Base-by-base conservation (phyloP, 1,140 invertebrate species). In the Plectrocnemia conspersa region DNA sequence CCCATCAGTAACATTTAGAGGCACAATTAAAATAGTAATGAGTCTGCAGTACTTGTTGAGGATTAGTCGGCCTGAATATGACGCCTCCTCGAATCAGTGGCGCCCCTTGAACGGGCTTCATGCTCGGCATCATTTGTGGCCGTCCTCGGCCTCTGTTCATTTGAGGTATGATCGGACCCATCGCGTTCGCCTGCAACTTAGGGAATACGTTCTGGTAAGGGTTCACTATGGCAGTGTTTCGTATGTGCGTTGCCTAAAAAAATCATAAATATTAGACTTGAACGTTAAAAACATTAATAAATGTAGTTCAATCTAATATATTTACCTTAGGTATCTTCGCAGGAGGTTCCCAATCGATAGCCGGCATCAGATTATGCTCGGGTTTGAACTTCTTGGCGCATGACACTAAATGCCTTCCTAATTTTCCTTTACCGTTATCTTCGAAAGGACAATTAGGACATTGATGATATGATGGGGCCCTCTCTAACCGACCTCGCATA, bases 371-470 rank as follows among this genome's bases (percentile, higher is more conserved):
- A 68, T 94, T 94, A 22, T 82, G 74, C 49, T 93, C 90, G 0
- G 88, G 84, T 68, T 89, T 84, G 70, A 94, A 96, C 68, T 92
- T 91, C 71, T 93, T 93, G 13, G 82, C 79, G 74, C 94, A 97
- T 2, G 90, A 84, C n/a, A 88, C 78, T 54, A 88, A 79, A 76
- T 97, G 94, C 13, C 91, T 78, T 0, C 85, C 90, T 44, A 96
- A 72, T 74, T 95, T 94, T n/a, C 88, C 87, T 71, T 95, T 96
- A 50, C 90, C 88, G 66, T 93, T 93, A 64, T 94, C 91, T 68
- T 97, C 93, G 66, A 94, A 97, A 1, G 90, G 86, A 78, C 94
- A 97, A 65, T 93, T 89, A 0, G 89, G 84, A 70, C 93, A 97
- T 64, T 95, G 90, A 72, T 93, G 93, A 67, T 89, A 89, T 0